Conservation (phyloP, 2,888 invertebrate species). For the Congeria kusceri region DNA sequence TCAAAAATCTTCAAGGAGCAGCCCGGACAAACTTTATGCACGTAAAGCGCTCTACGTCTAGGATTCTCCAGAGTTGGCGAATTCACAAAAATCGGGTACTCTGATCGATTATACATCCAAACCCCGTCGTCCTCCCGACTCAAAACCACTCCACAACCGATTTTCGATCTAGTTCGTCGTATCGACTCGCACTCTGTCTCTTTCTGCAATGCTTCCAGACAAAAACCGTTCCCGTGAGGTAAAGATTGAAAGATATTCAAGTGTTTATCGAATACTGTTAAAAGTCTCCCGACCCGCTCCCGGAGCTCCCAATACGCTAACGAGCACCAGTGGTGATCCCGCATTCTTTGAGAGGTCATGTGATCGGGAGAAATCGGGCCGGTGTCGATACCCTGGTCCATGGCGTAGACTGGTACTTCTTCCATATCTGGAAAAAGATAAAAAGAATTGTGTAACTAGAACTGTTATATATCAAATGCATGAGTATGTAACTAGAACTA, state of each 20-base stretch:
- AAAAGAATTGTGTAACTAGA: no score
- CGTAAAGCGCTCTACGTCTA: slow-evolving; percentile 89
- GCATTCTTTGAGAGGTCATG: no score
- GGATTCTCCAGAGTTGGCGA: slow-evolving; percentile 87
- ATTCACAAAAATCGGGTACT: slow-evolving; percentile 83
- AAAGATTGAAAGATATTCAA: slow-evolving; percentile 91
- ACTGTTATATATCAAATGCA: no score
- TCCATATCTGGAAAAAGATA: no score
- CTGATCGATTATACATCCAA: slow-evolving; percentile 83
- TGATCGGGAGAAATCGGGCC: no score
- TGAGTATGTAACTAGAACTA: no score
- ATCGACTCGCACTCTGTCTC: slow-evolving; percentile 35
- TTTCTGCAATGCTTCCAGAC: slow-evolving; percentile 88
- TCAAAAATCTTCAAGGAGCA: slow-evolving; percentile 95
- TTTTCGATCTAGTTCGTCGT: slow-evolving; percentile 88
- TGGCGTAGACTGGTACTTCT: no score
- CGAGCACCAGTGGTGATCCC: slow-evolving; percentile 90
- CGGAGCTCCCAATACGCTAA: slow-evolving; percentile 96
- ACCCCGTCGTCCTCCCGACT: slow-evolving; percentile 91
- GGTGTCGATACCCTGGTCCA: no score
- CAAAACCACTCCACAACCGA: slow-evolving; percentile 94
- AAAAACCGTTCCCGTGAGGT: slow-evolving; percentile 89
- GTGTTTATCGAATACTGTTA: slow-evolving; percentile 90
- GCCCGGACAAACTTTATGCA: slow-evolving; percentile 92
- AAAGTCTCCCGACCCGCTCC: slow-evolving; percentile 92